Evolutionary conservation across 2,888 invertebrate genomes (phyloP).

Genomic region (Clanis bilineata): DNA sequence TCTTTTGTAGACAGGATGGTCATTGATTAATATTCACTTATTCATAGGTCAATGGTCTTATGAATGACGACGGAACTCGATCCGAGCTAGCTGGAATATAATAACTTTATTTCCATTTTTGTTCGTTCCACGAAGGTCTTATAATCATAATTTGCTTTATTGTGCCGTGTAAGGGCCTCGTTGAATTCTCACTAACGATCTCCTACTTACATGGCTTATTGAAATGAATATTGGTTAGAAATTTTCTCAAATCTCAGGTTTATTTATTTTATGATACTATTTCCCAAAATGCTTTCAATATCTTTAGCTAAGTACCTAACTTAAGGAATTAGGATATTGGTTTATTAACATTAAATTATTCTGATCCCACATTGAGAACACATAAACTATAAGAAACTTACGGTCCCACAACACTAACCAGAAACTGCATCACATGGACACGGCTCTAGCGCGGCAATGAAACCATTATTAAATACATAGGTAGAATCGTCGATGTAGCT

Average conservation of each 20-base stretch:
- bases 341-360: neutral
- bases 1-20: conserved; percentile 8
- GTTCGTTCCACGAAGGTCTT: neutral
- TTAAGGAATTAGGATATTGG: neutral
- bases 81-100: neutral
- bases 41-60: conserved; percentile 13
- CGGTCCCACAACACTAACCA: too few species aligned
- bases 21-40: conserved; percentile 12
- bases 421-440: too few species aligned
- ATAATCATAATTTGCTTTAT: conserved; percentile 6
- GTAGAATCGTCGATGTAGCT: too few species aligned
- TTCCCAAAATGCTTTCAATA: neutral
- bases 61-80: conserved; percentile 5
- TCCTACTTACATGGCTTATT: conserved; percentile 4
- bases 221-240: neutral
- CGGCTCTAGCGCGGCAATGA: too few species aligned
- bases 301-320: neutral
- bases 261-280: neutral
- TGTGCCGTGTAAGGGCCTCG: neutral
- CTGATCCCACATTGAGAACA: too few species aligned
- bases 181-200: conserved; percentile 4
- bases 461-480: too few species aligned
- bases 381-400: too few species aligned
- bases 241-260: neutral
- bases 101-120: conserved; percentile 11